Evolutionary conservation across 2,888 invertebrate species (phyloP), one percentile per base, ranked within the genome.

Genomic region (Synergus umbraculus): DNA sequence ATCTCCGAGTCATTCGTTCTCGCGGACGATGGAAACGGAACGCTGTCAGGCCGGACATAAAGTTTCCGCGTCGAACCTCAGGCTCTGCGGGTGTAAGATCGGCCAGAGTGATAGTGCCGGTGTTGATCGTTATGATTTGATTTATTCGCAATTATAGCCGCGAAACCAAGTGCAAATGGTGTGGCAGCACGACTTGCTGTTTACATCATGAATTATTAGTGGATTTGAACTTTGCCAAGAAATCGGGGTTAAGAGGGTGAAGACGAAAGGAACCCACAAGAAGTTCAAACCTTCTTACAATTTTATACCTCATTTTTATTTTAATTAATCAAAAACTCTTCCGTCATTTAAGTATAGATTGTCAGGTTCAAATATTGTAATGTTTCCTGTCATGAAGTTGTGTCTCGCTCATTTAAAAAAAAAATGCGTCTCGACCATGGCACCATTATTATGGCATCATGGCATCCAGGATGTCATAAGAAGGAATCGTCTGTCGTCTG

Each of bases 51-150:
- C 58, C 13, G 58, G 67, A 49, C 80, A 80, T 79, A 79, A 81
- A 79, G 77, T 85, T 85, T 83, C 79, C 81, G 78, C 81, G 81
- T 81, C 54, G 73, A 49, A 54, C 54, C n/a, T 54, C n/a, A 18
- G 73, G 12, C 54, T 73, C 54, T 73, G 54, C 73, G 73, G 73
- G 73, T 73, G 41, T 73, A 54, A 73, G 73, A 73, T 73, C 41
- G 73, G 18, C 37, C 18, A 73, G 37, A 73, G 41, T 58, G 76
- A 60, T 66, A 83, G 60, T 22, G 64, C 37, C 80, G 85, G 87
- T 86, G 88, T 87, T 88, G 89, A 89, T 90, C 89, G 89, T 90
- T 90, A 89, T 85, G 86, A 87, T 90, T 90, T 90, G 90, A 91
- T 91, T 90, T 90, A 90, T 90, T 89, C 82, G 88, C 89, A 89